Base-by-base conservation (phyloP, 2,888 invertebrate genomes). In the Metellina segmentata region DNA sequence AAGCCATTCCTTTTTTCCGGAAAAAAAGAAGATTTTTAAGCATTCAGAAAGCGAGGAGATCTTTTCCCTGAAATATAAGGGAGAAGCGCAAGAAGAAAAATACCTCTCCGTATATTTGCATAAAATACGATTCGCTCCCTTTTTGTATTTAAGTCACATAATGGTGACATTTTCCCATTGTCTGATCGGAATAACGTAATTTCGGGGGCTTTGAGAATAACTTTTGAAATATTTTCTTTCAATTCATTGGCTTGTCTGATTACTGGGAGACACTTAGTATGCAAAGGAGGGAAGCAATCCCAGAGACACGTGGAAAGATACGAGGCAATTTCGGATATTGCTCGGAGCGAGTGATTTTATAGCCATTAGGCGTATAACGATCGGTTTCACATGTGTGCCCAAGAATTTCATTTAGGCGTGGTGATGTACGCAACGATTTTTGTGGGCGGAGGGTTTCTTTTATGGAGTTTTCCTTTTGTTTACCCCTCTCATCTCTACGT, bases 161-260 rank as follows among this genome's bases (percentile, higher is more conserved):
- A 81, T 70, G 81, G 88, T 88, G 88, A 88, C 88, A 88, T 81
- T 88, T 88, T 88, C 88, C 69, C 69, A 81, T 88, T 88, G 88
- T 88, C 88, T 88, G 88, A 49, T 6, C 79, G 81, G 88, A 88
- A 81, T 88, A 88, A 88, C 88, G 88, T 81, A 81, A 88, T 88
- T 88, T 88, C 74, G 61, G 74, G 51, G 16, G 71, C 71, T 81
- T 81, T 85, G 11, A 74, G 49, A 87, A 88, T 81, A 81, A 81
- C 88, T 88, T 74, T 81, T 88, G 81, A 75, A 81, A 81, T 75
- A 81, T 81, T 81, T 88, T 88, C 88, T 88, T 88, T 88, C 88
- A 81, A 88, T 88, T 88, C 81, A 81, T 81, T 74, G 81, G 74
- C 69, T 69, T 81, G 53, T 69, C 72, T 72, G 88, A 88, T 88